Base-by-base conservation (phyloP, 2,113 vertebrate genomes). In the Callospermophilus lateralis region DNA sequence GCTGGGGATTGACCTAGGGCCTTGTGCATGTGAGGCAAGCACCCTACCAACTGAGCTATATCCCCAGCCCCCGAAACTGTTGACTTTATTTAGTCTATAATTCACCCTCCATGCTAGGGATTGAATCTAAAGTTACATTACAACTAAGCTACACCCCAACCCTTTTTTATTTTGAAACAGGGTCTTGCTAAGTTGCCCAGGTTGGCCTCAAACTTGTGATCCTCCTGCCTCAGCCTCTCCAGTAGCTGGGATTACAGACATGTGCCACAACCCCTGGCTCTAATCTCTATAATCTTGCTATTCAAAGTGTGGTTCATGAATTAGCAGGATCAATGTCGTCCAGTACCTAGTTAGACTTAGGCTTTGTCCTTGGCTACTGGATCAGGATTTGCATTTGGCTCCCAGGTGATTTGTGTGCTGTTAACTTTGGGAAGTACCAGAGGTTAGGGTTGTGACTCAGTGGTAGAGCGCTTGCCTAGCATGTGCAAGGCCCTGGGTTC, bases 331-430 rank as follows among this genome's bases (percentile, higher is more conserved):
- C 8, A 42, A 16, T 37, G 28, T 65, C 34, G 53, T 28, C 28
- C 19, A 10, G 7, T 39, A 89, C 16, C 8, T 28, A 30, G 32
- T 67, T 24, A 90, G 87, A 70, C 9, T 51, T 20, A 76, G 53
- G 30, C 39, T 24, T 30, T 0, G 7, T 8, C 32, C 32, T 9
- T 68, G 58, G 88, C 72, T 83, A 8, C 73, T 84, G n/a, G 76
- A 80, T 67, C n/a, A 37, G 63, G 72, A 83, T 83, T 16, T 93
- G 65, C 32, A 51, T 74, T 70, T 94, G 87, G 83, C 76, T 76
- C 45, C 12, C 19, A 39, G 45, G 65, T 51, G 48, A 74, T 90
- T n/a, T 85, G 16, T 65, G 32, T 72, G 37, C 34, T 32, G 4
- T 72, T 93, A 42, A 30, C 45, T 58, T 73, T 81, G 45, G 45